phyloP scores from a whole-genome alignment of 2,888 invertebrate genomes.

The Matsumyia berberina region DNA sequence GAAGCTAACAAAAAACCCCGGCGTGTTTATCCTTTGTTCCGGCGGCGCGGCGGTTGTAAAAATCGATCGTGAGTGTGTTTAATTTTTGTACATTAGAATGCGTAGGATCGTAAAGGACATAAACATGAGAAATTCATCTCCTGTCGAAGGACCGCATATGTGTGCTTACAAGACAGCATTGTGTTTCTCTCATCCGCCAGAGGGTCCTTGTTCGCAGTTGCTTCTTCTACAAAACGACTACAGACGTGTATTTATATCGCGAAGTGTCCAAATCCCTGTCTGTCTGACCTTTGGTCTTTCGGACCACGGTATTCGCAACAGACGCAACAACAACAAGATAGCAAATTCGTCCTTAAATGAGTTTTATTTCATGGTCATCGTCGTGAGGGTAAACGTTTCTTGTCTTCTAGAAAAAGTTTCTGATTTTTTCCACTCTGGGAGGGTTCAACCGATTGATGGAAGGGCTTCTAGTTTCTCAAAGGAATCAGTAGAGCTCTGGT shows the following conservation, averaged over 20 bases:
- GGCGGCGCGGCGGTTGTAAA: conserved; percentile 41
- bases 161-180: conserved; percentile 35
- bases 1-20: conserved; percentile 30
- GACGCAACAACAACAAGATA: conserved; percentile 57
- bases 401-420: conserved; percentile 6
- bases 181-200: not conserved
- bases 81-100: conserved; percentile 48
- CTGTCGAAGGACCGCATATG: conserved; percentile 16
- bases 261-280: conserved; percentile 81
- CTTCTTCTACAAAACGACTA: too few species aligned
- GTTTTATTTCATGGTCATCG: conserved; percentile 46
- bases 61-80: conserved; percentile 49
- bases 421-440: not conserved
- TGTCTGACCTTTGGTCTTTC: conserved; percentile 83
- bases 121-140: conserved; percentile 49
- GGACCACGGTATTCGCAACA: too few species aligned
- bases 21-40: conserved; percentile 33
- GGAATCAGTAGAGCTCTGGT: conserved; percentile 17
- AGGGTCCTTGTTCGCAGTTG: conserved; percentile 36
- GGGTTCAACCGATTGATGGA: conserved; percentile 23
- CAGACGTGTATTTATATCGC: conserved; percentile 44
- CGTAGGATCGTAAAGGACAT: conserved; percentile 68
- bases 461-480: conserved; percentile 36
- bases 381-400: conserved; percentile 38
- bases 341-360: conserved; percentile 45